These are phyloP conservation scores for Amphimallon solstitiale DNA, from an alignment of 2,888 invertebrate genomes.

Conservation along the genomic window DNA sequence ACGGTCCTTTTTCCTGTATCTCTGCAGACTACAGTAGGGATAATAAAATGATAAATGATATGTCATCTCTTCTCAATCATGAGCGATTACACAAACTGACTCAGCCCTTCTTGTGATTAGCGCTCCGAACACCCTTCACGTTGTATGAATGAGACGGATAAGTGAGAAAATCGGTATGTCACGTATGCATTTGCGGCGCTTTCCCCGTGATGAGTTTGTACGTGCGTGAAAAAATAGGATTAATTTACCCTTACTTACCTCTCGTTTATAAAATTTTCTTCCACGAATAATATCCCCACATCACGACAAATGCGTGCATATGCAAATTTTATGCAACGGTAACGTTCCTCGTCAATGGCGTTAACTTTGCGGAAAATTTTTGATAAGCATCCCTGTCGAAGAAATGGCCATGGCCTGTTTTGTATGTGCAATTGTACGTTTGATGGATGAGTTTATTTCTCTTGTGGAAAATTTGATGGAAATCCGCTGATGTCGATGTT, in stretches of 20 bases:
- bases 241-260: conserved; percentile 3
- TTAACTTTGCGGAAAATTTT: conserved; percentile 13
- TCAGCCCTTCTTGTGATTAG: conserved; percentile 18
- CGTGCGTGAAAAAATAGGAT: conserved; percentile 16
- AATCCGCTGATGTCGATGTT: not conserved
- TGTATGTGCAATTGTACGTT: not conserved
- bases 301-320: conserved; percentile 4
- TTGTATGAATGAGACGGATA: conserved; percentile 18
- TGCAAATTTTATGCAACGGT: conserved; percentile 28
- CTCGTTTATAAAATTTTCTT: not conserved
- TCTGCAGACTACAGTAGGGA: not conserved
- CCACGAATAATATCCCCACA: not conserved
- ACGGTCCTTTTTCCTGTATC: not conserved
- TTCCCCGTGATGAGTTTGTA: not conserved
- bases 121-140: not conserved
- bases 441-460: conserved; percentile 21
- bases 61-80: conserved; percentile 14
- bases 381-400: not conserved
- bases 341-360: conserved; percentile 7
- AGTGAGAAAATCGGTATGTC: conserved; percentile 20
- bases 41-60: conserved; percentile 16
- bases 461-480: not conserved
- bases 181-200: not conserved
- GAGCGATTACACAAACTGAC: conserved; percentile 19
- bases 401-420: not conserved